Base-by-base conservation (phyloP, 2,888 invertebrate genomes). In the Drosophila seclusa region DNA sequence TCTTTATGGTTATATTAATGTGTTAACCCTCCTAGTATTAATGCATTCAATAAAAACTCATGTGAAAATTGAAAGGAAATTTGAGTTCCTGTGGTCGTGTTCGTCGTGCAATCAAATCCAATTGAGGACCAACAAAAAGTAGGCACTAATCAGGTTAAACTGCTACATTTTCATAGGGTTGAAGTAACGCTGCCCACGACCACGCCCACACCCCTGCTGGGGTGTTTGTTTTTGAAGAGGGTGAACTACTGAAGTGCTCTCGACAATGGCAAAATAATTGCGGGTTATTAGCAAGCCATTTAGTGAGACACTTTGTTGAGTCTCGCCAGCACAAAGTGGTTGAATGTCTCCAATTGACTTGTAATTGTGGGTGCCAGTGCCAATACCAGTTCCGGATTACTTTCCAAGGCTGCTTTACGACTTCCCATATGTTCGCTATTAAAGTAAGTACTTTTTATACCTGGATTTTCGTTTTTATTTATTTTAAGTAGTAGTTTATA, bases 221-320 rank as follows among this genome's bases (percentile, higher is more conserved):
- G 40, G 50, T 60, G 60, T 53, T 27, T 50, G 11, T 21, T 18
- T 57, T 21, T 16, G 42, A 21, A 31, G 73, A 72, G 78, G 69
- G 72, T 72, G 71, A 42, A 66, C 58, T 13, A 10, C 42, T 52
- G 64, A 64, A 75, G 60, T 63, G 64, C 80, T 70, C 72, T 70
- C 49, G 68, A 84, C 86, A 85, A 84, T 86, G 73, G 75, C 48
- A 73, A 76, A 79, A 83, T 84, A 84, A 84, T 84, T 84, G 81
- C 77, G 83, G 83, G 83, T 83, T 85, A 85, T 81, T 82, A 80
- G 80, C 59, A 69, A 82, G 82, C 82, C 84, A 84, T 86, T 78
- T 84, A 73, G 68, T 60, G 68, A 67, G 75, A 75, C 73, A 84
- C 83, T 72, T 83, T 84, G 73, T 67, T 61, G 32, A 54, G 31